Percentiles rank a stretch among this genome's conserved stretches.
Conservation (phyloP, 2,888 invertebrate genomes). For the Dromius quadrimaculatus region DNA sequence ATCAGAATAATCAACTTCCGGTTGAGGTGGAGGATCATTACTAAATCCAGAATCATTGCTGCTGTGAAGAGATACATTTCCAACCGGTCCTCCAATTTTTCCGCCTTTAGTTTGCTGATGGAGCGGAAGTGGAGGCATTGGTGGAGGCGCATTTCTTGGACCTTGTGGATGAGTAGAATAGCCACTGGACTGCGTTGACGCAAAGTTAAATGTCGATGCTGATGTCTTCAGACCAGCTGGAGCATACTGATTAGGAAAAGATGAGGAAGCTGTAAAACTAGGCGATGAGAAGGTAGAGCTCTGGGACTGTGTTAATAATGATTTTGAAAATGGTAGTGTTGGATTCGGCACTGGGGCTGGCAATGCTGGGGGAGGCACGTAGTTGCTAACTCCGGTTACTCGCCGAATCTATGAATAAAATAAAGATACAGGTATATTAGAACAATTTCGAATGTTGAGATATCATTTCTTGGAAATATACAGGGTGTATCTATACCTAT, state of each 20-base stretch:
- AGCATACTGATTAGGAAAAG: slow-evolving; percentile 62
- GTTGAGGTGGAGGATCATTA: slow-evolving; percentile 88
- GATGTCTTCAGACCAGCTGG: slow-evolving; percentile 72
- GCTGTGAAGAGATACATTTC: slow-evolving; percentile 86
- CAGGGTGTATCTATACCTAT: too few species aligned
- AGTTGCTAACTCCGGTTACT: slow-evolving; percentile 70
- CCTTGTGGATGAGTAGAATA: slow-evolving; percentile 66
- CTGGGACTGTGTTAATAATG: slow-evolving; percentile 66
- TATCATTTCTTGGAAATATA: too few species aligned
- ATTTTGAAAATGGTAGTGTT: slow-evolving; percentile 66
- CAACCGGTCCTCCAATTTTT: slow-evolving; percentile 69
- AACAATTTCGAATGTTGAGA: too few species aligned
- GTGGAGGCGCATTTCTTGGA: slow-evolving; percentile 62
- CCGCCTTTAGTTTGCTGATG: slow-evolving; percentile 62
- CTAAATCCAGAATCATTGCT: slow-evolving; percentile 94
- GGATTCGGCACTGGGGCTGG: slow-evolving; percentile 79
- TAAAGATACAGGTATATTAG: too few species aligned
- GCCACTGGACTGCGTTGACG: slow-evolving; percentile 60
- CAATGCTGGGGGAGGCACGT: slow-evolving; percentile 79
- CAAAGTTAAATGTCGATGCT: slow-evolving; percentile 70
- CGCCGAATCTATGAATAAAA: slow-evolving; percentile 67
- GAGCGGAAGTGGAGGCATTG: slow-evolving; percentile 63
- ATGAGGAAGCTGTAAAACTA: slow-evolving; percentile 58
- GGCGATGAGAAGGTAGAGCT: slow-evolving; percentile 69
- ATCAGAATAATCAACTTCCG: slow-evolving; percentile 91